Evolutionary conservation across 1,140 invertebrate species (phyloP).

Genomic region (Zaprionus camerounensis): DNA sequence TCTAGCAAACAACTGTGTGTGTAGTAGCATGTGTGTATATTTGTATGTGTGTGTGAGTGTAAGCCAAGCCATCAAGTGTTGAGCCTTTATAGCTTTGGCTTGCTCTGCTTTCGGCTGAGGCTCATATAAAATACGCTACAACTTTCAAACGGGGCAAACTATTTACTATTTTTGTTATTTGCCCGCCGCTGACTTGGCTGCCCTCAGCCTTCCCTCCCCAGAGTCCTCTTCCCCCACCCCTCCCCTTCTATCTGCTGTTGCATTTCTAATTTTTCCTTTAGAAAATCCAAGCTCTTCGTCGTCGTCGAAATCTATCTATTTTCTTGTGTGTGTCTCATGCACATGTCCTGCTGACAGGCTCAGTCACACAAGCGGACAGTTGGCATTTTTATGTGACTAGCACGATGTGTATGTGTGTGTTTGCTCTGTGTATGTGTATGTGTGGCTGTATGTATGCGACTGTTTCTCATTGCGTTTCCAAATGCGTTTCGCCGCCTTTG

Average conservation of each 20-base stretch:
- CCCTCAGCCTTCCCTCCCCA: not conserved
- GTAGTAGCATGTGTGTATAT: constrained; percentile 15
- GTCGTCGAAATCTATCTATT: constrained; percentile 73
- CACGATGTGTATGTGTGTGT: constrained; percentile 26
- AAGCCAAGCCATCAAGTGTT: constrained; percentile 22
- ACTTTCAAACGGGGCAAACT: constrained; percentile 50
- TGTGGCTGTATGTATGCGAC: constrained; percentile 22
- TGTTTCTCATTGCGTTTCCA: constrained; percentile 68
- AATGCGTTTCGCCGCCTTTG: constrained; percentile 75
- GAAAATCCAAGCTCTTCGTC: constrained; percentile 50
- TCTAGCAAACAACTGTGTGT: constrained; percentile 67
- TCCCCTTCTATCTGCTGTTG: constrained; percentile 28
- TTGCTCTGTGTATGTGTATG: constrained; percentile 32
- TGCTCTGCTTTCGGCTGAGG: constrained; percentile 11
- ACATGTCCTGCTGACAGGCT: constrained; percentile 78
- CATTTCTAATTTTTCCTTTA: constrained; percentile 57
- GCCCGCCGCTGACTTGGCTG: constrained; percentile 25
- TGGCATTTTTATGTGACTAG: constrained; percentile 71
- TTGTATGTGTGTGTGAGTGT: constrained; percentile 18
- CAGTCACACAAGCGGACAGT: constrained; percentile 77
- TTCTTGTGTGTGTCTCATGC: constrained; percentile 62
- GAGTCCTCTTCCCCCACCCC: not conserved
- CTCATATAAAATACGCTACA: constrained; percentile 59
- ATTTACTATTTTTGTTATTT: constrained; percentile 60
- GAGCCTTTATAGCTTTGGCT: not conserved